Evolutionary conservation across 2,113 vertebrate species (phyloP).

Genomic region (Melierax canorus): DNA sequence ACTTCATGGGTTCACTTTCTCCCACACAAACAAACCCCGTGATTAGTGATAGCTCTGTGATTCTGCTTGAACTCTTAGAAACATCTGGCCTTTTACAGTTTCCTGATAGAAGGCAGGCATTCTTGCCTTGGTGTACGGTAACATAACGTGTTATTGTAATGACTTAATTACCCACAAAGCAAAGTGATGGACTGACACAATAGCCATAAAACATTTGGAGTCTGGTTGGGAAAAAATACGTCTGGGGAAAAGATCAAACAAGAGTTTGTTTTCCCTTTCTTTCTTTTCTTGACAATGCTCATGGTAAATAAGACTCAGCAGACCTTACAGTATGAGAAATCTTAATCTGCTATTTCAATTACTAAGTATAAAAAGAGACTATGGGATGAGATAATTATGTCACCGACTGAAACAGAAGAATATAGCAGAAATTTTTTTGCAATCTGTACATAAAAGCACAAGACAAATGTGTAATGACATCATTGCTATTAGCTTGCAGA

Average conservation of each 20-base stretch:
- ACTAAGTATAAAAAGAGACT: background rate
- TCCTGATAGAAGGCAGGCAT: slow-evolving; percentile 2
- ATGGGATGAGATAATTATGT: background rate
- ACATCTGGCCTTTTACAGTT: slow-evolving; percentile 11
- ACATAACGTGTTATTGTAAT: background rate
- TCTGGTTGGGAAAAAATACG: background rate
- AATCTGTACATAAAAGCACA: background rate
- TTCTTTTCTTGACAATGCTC: background rate
- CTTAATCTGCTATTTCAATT: background rate
- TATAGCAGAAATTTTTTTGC: background rate
- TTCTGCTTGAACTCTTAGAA: background rate
- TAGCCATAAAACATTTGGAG: background rate
- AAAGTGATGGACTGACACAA: background rate
- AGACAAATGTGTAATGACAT: background rate
- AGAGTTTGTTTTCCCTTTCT: background rate
- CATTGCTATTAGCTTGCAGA: background rate
- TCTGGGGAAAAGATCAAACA: background rate
- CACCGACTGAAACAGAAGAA: background rate
- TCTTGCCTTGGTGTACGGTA: background rate
- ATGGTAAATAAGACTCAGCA: background rate
- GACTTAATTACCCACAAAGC: slow-evolving; percentile 7
- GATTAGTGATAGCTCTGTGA: background rate
- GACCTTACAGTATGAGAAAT: background rate
- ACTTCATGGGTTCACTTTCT: background rate
- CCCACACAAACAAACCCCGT: background rate